phyloP scores from a whole-genome alignment of 2,113 vertebrate species.

The Cairina moschata region DNA sequence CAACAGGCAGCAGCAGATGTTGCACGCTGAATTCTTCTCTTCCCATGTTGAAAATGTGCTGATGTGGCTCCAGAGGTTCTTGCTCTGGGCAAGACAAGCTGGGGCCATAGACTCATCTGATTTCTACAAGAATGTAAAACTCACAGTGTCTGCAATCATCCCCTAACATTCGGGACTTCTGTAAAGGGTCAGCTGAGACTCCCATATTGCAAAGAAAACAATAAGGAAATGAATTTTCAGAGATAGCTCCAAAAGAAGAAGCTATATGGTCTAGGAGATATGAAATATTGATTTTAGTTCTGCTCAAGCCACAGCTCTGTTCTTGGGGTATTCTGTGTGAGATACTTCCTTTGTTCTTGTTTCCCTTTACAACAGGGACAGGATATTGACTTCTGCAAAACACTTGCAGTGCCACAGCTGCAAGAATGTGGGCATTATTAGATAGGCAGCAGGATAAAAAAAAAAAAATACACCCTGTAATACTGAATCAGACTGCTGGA shows the following conservation, averaged over 20 bases:
- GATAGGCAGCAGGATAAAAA: neutral
- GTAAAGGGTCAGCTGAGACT: neutral
- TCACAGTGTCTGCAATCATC: neutral
- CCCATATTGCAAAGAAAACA: neutral
- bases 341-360: neutral
- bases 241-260: neutral
- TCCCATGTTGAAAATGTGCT: neutral
- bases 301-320: neutral
- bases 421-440: neutral
- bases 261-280: neutral
- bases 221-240: neutral
- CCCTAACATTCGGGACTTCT: neutral
- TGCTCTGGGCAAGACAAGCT: neutral
- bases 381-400: neutral
- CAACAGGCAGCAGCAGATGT: neutral
- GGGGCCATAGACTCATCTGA: neutral
- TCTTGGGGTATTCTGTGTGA: neutral
- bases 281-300: neutral
- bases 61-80: neutral
- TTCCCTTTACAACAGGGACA: neutral
- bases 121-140: neutral
- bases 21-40: neutral
- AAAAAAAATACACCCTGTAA: accelerated
- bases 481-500: neutral
- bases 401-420: neutral